phyloP scores from a whole-genome alignment of 2,113 vertebrate species.

The Clarias macrocephalus region DNA sequence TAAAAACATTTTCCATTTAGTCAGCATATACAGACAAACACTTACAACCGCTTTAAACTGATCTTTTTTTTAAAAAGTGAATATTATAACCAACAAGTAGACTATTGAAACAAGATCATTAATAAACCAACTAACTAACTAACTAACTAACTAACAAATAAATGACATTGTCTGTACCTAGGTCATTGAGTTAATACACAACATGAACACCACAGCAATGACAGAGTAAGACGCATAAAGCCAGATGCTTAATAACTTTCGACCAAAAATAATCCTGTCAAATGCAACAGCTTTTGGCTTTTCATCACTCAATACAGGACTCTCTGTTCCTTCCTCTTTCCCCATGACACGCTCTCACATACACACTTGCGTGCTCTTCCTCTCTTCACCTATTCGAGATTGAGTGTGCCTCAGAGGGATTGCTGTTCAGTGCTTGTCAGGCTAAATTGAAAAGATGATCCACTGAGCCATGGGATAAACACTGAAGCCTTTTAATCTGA shows the following conservation, averaged over 20 bases:
- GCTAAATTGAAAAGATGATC: slow-evolving; percentile 57
- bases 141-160: neutral
- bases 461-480: slow-evolving; percentile 57
- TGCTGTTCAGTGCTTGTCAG: slow-evolving; percentile 51
- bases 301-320: slow-evolving; percentile 39
- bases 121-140: neutral
- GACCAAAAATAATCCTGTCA: slow-evolving; percentile 43
- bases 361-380: slow-evolving; percentile 43
- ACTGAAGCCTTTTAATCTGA: slow-evolving; percentile 58
- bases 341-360: slow-evolving; percentile 30
- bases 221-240: neutral
- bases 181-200: neutral
- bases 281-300: slow-evolving; percentile 37
- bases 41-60: neutral
- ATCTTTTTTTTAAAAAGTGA: neutral
- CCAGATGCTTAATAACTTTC: slow-evolving; percentile 18
- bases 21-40: slow-evolving; percentile 68
- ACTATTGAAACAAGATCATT: neutral
- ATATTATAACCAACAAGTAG: neutral
- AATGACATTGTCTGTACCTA: neutral
- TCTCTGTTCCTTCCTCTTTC: slow-evolving; percentile 31
- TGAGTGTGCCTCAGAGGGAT: slow-evolving; percentile 52
- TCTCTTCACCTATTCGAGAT: slow-evolving; percentile 54
- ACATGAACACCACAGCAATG: neutral
- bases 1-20: slow-evolving; percentile 86